Evolutionary conservation across 2,797 vertebrate species (phyloP).

Genomic region (Gallinago nigripennis): DNA sequence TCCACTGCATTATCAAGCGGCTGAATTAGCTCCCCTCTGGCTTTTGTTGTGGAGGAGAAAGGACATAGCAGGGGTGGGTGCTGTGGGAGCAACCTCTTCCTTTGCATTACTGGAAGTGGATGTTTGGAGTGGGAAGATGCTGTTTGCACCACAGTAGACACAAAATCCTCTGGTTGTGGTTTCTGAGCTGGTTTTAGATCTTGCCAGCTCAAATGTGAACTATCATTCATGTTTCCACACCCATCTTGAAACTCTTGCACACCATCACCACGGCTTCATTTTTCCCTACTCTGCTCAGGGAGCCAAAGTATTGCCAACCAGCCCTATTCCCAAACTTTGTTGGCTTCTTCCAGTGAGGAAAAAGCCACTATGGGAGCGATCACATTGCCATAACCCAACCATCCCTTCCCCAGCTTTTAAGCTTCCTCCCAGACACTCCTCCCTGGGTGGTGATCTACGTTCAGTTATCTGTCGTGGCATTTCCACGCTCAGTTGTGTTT

Average conservation of each 20-base stretch:
- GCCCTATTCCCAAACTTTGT: background rate
- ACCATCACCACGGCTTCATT: background rate
- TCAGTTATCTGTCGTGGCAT: background rate
- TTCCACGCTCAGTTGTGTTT: background rate
- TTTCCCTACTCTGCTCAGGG: background rate
- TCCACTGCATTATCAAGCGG: background rate
- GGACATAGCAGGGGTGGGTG: background rate
- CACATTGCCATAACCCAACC: rapidly evolving
- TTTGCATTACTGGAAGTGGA: background rate
- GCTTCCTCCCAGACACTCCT: background rate
- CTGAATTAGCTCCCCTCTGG: background rate
- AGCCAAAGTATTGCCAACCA: background rate
- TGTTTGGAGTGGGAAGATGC: background rate
- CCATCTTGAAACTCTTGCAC: background rate
- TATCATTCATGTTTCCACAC: background rate
- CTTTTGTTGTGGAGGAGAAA: background rate
- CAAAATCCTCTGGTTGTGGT: background rate
- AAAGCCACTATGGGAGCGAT: background rate
- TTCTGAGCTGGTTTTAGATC: background rate
- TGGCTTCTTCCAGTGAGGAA: background rate
- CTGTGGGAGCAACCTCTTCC: background rate
- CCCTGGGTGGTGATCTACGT: background rate
- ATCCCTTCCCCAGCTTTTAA: background rate
- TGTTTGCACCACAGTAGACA: rapidly evolving
- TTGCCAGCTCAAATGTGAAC: background rate